Base-by-base conservation (phyloP, 2,797 vertebrate species). In the Brachyalestes nurse region DNA sequence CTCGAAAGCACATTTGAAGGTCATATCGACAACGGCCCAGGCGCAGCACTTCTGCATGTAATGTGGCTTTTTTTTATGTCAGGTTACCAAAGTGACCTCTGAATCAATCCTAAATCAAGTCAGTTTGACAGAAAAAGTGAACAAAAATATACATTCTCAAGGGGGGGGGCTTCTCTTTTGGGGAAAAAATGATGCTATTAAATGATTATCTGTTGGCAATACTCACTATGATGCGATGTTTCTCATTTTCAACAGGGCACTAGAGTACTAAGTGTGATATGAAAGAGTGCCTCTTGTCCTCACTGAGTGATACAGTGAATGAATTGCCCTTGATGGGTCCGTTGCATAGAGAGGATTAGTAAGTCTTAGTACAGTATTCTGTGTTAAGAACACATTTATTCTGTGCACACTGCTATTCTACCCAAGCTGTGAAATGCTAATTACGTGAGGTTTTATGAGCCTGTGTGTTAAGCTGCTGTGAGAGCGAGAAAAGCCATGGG, bases 1-100 rank as follows among this genome's bases (percentile, higher is more conserved):
- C 51, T 78, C 25, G 16, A 71, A 80, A 78, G 51, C 66, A 64
- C 72, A 82, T 69, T 72, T 81, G 73, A 87, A 89, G 85, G 87
- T 87, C 86, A 87, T 23, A 53, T 49, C 67, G 57, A 80, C 74
- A 81, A 61, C 38, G 40, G 69, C 64, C 57, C 38, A n/a, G 57
- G 42, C 40, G 2, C 78, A 65, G 47, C 65, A 57, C 10, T 28
- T 57, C 38, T 28, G 60, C 49, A 45, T 57, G 28, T 34, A 53
- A 34, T 25, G 62, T 40, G 9, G 14, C 17, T 58, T 3, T 28
- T 34, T 53, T 23, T 65, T 49, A 21, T 60, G 64, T 74, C 57
- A 70, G 23, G 28, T 34, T 23, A 38, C 72, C n/a, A 34, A 66
- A 66, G 16, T 73, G n/a, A 12, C 40, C 9, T n/a, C 10, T 57